A percentile compares a stretch with the other conserved stretches of the same genome.
These are phyloP conservation scores for Encarsia formosa DNA, from an alignment of 2,888 invertebrate species.

Conservation along the genomic window DNA sequence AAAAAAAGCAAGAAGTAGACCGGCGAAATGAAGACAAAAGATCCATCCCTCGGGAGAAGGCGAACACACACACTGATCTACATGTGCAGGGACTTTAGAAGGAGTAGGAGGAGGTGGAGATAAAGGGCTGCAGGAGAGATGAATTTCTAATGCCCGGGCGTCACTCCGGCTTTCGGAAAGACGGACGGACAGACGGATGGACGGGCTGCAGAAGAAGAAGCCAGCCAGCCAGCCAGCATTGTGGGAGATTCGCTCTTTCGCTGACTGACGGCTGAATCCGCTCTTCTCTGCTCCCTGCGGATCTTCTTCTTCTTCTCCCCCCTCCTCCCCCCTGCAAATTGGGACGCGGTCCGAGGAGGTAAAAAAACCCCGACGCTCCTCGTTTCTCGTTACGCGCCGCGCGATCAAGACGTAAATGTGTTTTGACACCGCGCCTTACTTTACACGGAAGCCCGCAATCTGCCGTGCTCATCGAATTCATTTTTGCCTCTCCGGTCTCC, in stretches of 20 bases:
- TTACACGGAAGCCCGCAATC: constrained; percentile 10
- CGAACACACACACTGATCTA: too few species aligned
- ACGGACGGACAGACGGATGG: constrained; percentile 42
- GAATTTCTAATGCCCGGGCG: constrained; percentile 42
- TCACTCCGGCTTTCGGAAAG: too few species aligned
- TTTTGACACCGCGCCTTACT: constrained; percentile 21
- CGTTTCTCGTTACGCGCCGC: not conserved
- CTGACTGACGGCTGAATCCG: constrained; percentile 51
- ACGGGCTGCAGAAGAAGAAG: constrained; percentile 11
- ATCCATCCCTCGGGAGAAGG: too few species aligned
- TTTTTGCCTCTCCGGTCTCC: not conserved
- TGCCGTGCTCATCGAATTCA: not conserved
- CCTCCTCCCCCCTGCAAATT: constrained; percentile 24
- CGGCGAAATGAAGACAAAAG: constrained; percentile 9
- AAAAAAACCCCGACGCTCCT: not conserved
- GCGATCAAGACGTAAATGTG: constrained; percentile 20
- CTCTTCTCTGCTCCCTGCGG: constrained; percentile 29
- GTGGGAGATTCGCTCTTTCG: constrained; percentile 41
- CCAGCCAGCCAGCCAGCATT: constrained; percentile 37
- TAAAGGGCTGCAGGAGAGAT: constrained; percentile 32
- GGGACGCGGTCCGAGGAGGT: constrained; percentile 13
- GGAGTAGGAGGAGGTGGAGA: constrained; percentile 12
- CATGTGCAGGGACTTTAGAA: too few species aligned
- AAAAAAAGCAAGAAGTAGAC: not conserved
- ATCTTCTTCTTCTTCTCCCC: constrained; percentile 6